phyloP scores from a whole-genome alignment of 1,140 invertebrate genomes.

The Eupeodes corollae region DNA sequence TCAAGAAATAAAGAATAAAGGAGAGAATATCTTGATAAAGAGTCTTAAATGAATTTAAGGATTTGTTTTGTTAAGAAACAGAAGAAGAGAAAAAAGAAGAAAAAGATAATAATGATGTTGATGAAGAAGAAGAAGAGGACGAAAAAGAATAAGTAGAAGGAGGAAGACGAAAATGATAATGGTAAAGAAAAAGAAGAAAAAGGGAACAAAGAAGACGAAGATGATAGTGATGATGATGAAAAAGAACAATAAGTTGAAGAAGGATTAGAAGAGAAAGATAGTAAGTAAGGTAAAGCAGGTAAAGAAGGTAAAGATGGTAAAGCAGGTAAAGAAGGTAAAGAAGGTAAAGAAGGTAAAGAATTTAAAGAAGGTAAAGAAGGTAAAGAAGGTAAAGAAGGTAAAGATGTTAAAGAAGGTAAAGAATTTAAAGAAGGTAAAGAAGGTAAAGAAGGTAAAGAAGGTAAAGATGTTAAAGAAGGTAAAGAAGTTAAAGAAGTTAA shows the following conservation, averaged over 20 bases:
- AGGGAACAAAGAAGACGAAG: not conserved
- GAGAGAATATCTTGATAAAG: too few species aligned
- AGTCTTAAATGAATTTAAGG: too few species aligned
- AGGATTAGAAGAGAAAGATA: not conserved
- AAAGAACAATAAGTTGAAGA: not conserved
- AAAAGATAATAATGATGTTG: not conserved
- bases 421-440: not conserved
- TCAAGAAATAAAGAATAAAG: too few species aligned
- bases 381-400: not conserved
- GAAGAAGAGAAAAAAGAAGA: not conserved
- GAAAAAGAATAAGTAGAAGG: not conserved
- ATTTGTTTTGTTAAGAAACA: too few species aligned
- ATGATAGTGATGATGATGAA: not conserved
- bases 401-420: not conserved
- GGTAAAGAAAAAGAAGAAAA: not conserved
- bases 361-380: not conserved
- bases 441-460: not conserved
- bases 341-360: not conserved
- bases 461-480: not conserved
- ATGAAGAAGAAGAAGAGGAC: not conserved
- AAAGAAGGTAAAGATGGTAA: not conserved
- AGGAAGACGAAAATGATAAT: not conserved
- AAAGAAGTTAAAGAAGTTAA: not conserved
- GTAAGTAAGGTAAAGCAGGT: not conserved
- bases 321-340: not conserved